Conservation (phyloP, 1,140 invertebrate genomes). For the Ips nitidus region DNA sequence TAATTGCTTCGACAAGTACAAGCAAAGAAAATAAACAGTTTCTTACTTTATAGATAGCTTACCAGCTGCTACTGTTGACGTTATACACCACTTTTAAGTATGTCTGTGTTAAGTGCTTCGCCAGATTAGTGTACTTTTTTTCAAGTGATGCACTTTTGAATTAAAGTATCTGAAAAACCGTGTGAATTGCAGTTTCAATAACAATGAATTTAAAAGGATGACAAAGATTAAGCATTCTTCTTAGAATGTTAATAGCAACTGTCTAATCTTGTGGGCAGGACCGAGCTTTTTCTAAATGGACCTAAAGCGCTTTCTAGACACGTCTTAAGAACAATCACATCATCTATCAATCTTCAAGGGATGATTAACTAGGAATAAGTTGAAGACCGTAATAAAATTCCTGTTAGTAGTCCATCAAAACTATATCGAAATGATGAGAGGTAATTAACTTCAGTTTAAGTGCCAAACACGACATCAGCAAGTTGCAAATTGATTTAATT, state of each 20-base stretch:
- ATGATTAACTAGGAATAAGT: not conserved
- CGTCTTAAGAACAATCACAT: not conserved
- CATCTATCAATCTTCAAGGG: not conserved
- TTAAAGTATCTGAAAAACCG: not conserved
- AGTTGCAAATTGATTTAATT: no score
- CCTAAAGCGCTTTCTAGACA: not conserved
- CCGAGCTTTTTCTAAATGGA: not conserved
- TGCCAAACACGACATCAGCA: no score
- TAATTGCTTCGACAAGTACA: no score
- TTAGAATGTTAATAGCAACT: not conserved
- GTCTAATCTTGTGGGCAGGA: slow-evolving; percentile 5
- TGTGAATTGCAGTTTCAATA: not conserved
- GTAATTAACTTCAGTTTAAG: no score
- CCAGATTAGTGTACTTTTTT: no score
- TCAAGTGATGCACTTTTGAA: not conserved
- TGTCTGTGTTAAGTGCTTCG: no score
- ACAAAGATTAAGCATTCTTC: slow-evolving; percentile 11
- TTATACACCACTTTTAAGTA: no score
- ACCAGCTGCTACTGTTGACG: no score
- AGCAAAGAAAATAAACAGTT: no score
- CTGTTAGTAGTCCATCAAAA: no score
- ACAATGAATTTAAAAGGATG: not conserved
- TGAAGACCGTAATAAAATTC: not conserved
- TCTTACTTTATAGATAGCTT: no score
- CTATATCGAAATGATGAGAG: no score